Percentiles rank a stretch among this genome's conserved stretches.
Evolutionary conservation across 2,113 vertebrate species (phyloP).

Genomic region (Mionectes macconnelli): DNA sequence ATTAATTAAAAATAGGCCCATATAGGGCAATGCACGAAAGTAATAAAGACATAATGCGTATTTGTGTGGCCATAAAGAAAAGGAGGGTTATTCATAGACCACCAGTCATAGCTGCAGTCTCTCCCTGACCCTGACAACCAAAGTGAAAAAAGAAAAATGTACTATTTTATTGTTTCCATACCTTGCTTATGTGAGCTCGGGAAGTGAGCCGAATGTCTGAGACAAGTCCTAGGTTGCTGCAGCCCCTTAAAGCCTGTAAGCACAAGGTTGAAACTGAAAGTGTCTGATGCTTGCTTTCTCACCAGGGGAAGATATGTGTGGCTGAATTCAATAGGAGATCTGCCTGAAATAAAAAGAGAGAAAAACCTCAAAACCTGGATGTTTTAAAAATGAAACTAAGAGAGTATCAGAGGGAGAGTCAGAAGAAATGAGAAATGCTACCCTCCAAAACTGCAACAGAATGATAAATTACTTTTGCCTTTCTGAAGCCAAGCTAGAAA

Average conservation of each 20-base stretch:
- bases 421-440: slow-evolving; percentile 73
- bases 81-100: background rate
- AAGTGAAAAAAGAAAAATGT: background rate
- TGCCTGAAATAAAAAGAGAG: background rate
- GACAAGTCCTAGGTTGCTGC: background rate
- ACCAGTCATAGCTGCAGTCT: background rate
- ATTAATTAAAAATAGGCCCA: slow-evolving; percentile 35
- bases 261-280: background rate
- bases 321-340: background rate
- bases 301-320: background rate
- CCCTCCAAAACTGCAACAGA: slow-evolving; percentile 63
- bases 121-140: background rate
- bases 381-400: slow-evolving; percentile 31
- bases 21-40: background rate
- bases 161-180: background rate
- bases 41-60: slow-evolving; percentile 13
- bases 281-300: background rate
- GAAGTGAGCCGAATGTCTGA: background rate
- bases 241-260: background rate
- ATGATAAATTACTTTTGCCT: slow-evolving; percentile 81
- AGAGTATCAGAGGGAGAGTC: slow-evolving; percentile 37
- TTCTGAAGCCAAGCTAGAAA: slow-evolving; percentile 68
- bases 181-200: background rate
- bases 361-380: background rate
- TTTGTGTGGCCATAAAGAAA: background rate